Evolutionary conservation across 2,888 invertebrate genomes (phyloP).

Genomic region (Pandemis corylana): DNA sequence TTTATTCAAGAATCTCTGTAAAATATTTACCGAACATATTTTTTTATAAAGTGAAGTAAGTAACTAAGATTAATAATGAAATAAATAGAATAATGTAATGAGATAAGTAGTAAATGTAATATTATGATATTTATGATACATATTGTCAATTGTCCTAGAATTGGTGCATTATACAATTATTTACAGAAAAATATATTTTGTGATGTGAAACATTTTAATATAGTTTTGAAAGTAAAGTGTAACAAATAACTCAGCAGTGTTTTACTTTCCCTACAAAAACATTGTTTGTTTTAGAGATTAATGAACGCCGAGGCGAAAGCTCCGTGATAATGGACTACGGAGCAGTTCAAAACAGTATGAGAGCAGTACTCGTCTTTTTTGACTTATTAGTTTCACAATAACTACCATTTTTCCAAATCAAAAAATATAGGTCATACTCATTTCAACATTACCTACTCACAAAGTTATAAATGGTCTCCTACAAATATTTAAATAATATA

Average conservation of each 20-base stretch:
- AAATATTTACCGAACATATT: background rate
- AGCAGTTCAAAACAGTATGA: no score
- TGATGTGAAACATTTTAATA: conserved; percentile 2
- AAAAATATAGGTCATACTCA: no score
- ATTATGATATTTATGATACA: background rate
- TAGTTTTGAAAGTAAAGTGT: background rate
- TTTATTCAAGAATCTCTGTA: conserved; percentile 7
- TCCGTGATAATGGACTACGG: no score
- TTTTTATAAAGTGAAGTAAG: background rate
- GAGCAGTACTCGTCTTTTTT: no score
- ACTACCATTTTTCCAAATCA: no score
- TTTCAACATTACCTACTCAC: no score
- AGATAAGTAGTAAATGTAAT: background rate
- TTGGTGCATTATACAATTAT: conserved; percentile 10
- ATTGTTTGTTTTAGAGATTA: no score
- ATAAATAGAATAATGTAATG: background rate
- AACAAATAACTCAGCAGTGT: background rate
- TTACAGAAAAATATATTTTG: background rate
- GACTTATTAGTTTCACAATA: no score
- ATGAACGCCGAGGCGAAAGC: no score
- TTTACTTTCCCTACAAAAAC: background rate
- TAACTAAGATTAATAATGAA: background rate
- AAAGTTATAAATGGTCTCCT: no score
- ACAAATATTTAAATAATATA: no score
- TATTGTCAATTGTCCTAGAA: background rate